Base-by-base conservation (phyloP, 2,888 invertebrate species). In the Piscicola geometra region DNA sequence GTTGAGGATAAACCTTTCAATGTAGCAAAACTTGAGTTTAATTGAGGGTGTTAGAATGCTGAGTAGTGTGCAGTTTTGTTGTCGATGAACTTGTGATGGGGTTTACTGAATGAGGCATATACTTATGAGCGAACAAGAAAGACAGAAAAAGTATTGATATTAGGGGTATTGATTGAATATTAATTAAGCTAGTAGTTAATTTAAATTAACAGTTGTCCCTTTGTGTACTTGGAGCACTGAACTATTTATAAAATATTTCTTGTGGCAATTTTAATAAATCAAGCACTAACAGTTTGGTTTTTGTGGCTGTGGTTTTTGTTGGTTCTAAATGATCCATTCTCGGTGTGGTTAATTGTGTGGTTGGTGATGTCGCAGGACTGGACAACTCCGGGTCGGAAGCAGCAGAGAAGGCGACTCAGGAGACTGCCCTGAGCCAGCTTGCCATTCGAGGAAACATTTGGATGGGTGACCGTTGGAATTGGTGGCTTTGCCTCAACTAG, bases 351-450 rank as follows among this genome's bases (percentile, higher is more conserved):
- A 66, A 36, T 64, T 25, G 71, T n/a, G 50, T 76, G 36, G 47
- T 76, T 32, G 36, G 35, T 33, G 25, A 47, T 33, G 15, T 30
- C 21, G 21, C 18, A 56, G 28, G 52, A 56, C 21, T 72, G 72
- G n/a, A 35, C 30, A 72, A 56, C 56, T 56, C 35, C 33, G 25
- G 76, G 71, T 25, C 76, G 76, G 25, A 76, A 76, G 66, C 76
- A 76, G 30, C 76, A 76, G 1, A 76, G 60, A 64, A 76, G 76
- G 2, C 71, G 71, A 47, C 66, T 71, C 35, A 76, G 56, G 12
- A 76, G 32, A 25, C 71, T 60, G 25, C 66, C 28, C 15, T 67
- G 67, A 0, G 35, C 52, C 32, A 30, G 2, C 52, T 52, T 64
- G 64, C n/a, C n/a, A 21, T n/a, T 56, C n/a, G 25, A 56, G n/a